phyloP scores from a whole-genome alignment of 2,888 invertebrate genomes.

The Caenorhabditis parvicauda region DNA sequence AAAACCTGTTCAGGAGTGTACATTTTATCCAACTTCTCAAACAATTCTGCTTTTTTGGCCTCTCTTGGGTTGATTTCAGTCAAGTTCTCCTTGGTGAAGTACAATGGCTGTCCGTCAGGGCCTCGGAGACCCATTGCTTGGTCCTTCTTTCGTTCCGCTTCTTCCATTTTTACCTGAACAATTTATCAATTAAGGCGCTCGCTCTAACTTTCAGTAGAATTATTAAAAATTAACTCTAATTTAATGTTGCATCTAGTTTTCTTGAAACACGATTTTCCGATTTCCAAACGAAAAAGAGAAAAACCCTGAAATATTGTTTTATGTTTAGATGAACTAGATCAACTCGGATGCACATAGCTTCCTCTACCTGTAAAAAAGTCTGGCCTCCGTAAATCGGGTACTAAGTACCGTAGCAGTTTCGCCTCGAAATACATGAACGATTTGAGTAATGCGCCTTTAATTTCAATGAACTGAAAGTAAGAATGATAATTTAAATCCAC shows the following conservation, averaged over 20 bases:
- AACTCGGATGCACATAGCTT: neutral
- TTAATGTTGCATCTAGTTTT: neutral
- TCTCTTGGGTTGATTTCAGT: slow-evolving; percentile 27
- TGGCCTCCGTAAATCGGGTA: too few relatives aligned
- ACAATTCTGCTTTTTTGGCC: slow-evolving; percentile 42
- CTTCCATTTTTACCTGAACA: slow-evolving; percentile 25
- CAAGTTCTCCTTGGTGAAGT: slow-evolving; percentile 51
- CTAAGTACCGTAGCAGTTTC: too few relatives aligned
- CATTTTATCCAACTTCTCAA: slow-evolving; percentile 38
- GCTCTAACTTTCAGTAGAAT: too few relatives aligned
- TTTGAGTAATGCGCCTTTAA: too few relatives aligned
- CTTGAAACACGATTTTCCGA: neutral
- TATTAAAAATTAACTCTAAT: too few relatives aligned
- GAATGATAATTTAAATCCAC: too few relatives aligned
- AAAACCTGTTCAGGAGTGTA: slow-evolving; percentile 39
- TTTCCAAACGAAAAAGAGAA: neutral
- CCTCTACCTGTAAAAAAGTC: too few relatives aligned
- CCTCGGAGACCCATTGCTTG: slow-evolving; percentile 6
- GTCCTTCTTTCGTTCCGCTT: neutral
- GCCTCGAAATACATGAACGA: too few relatives aligned
- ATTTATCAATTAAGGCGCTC: slow-evolving; percentile 30
- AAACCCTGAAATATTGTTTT: neutral
- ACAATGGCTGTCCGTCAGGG: slow-evolving; percentile 33
- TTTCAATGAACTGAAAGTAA: too few relatives aligned
- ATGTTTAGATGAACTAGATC: neutral